phyloP scores from a whole-genome alignment of 2,797 vertebrate genomes.

The Notamacropus eugenii region DNA sequence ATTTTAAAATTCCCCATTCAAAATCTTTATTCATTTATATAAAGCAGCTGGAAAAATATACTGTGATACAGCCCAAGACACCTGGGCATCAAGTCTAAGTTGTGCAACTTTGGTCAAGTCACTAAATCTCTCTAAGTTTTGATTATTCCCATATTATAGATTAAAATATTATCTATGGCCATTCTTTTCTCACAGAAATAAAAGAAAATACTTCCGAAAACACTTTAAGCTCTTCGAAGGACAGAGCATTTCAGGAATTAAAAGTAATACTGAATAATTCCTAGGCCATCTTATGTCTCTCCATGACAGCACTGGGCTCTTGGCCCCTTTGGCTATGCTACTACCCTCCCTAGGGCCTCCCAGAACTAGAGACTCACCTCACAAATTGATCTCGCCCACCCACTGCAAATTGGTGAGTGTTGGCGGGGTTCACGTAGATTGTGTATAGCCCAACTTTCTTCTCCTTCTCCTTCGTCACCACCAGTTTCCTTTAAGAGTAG shows the following conservation, averaged over 20 bases:
- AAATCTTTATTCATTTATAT: constrained; percentile 9
- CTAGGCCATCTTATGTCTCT: not conserved
- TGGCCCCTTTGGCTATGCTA: not conserved
- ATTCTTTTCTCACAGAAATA: not conserved
- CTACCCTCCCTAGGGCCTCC: constrained; percentile 36
- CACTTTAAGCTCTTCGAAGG: constrained; percentile 2
- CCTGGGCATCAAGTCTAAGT: constrained; percentile 28
- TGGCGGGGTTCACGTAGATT: constrained; percentile 95
- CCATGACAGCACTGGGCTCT: not conserved
- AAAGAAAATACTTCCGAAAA: constrained; percentile 26
- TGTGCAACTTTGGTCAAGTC: constrained; percentile 30
- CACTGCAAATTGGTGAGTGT: constrained; percentile 96
- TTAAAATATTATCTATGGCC: not conserved
- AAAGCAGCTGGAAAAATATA: constrained; percentile 40
- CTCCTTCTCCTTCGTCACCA: constrained; percentile 96
- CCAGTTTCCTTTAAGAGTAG: constrained; percentile 90
- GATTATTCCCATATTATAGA: not conserved
- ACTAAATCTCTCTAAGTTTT: constrained; percentile 48
- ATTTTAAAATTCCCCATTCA: constrained; percentile 23
- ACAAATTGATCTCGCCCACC: constrained; percentile 96
- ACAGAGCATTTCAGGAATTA: constrained; percentile 2
- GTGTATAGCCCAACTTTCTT: constrained; percentile 98
- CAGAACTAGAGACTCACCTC: constrained; percentile 85
- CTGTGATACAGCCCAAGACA: constrained; percentile 18
- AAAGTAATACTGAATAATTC: constrained; percentile 14